Percentiles rank a stretch among this genome's conserved stretches.
Evolutionary conservation across 1,140 invertebrate species (phyloP).

Genomic region (Triops cancriformis): DNA sequence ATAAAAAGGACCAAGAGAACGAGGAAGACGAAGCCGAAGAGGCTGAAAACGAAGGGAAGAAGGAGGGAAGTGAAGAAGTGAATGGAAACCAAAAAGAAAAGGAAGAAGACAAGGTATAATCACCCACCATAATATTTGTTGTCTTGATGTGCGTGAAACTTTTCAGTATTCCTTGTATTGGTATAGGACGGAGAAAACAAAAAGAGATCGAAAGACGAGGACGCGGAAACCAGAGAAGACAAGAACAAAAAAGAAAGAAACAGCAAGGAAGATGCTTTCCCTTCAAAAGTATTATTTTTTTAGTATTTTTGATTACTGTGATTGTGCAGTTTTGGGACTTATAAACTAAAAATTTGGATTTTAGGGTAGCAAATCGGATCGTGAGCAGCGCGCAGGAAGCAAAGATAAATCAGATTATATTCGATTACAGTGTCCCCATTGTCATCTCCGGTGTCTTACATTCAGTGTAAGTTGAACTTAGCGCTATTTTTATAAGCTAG

Average conservation of each 20-base stretch:
- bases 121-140: no score
- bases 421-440: conserved; percentile 63
- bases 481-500: conserved; percentile 18
- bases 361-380: background rate
- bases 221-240: conserved; percentile 12
- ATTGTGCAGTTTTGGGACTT: no score
- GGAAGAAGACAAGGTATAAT: background rate
- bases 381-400: background rate
- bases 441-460: conserved; percentile 57
- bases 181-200: no score
- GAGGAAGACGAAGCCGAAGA: background rate
- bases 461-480: conserved; percentile 49
- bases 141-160: no score
- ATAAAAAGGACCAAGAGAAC: background rate
- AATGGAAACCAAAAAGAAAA: background rate
- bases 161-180: no score
- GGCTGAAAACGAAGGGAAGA: background rate
- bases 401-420: conserved; percentile 43
- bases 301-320: background rate
- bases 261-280: background rate
- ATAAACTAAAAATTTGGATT: background rate
- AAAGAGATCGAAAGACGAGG: background rate
- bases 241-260: conserved; percentile 16
- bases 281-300: background rate
- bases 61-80: background rate